Evolutionary conservation across 2,113 vertebrate genomes (phyloP).

Genomic region (Catharus fuscescens): DNA sequence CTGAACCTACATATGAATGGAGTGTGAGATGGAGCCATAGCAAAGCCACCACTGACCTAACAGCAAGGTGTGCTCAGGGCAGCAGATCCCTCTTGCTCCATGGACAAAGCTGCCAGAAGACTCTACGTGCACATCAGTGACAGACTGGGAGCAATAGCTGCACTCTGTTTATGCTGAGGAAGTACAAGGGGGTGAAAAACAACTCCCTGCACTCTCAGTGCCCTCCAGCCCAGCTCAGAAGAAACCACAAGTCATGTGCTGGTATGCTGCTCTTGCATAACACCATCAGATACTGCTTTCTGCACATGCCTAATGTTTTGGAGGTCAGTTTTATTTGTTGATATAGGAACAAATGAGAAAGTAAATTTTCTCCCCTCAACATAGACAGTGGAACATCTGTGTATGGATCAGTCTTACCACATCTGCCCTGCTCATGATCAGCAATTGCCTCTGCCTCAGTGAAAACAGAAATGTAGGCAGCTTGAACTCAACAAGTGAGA

Average conservation of each 20-base stretch:
- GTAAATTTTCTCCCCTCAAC: not conserved
- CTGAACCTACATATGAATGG: not conserved
- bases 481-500: not conserved
- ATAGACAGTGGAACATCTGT: not conserved
- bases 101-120: not conserved
- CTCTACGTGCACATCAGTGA: fast-evolving
- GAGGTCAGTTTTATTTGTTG: not conserved
- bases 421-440: not conserved
- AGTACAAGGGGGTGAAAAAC: not conserved
- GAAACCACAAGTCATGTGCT: not conserved
- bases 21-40: not conserved
- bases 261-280: not conserved
- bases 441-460: not conserved
- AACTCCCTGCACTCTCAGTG: not conserved
- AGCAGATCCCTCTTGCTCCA: not conserved
- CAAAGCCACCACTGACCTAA: not conserved
- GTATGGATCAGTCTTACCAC: not conserved
- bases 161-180: not conserved
- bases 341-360: not conserved
- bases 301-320: not conserved
- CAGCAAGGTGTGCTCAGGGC: not conserved
- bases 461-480: not conserved
- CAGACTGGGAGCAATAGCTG: not conserved
- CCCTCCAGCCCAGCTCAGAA: not conserved
- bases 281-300: not conserved